Conservation (phyloP, 1,140 invertebrate species). For the Lasioglossum baleicum region DNA sequence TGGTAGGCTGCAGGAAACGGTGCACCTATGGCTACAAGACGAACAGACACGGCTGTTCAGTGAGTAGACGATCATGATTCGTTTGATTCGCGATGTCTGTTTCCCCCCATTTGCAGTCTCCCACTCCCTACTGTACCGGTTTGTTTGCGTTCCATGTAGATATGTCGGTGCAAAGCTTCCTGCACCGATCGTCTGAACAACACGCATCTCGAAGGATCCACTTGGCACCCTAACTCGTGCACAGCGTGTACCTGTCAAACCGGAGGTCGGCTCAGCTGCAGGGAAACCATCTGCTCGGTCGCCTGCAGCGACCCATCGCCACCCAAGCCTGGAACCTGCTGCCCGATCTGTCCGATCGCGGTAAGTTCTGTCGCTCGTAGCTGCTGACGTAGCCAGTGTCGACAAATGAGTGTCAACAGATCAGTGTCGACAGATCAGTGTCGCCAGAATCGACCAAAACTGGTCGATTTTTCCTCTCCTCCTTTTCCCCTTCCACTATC, state of each 20-base stretch:
- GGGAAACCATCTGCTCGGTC: slow-evolving; percentile 72
- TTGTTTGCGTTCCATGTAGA: slow-evolving; percentile 48
- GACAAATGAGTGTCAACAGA: no score
- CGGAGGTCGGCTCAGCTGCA: slow-evolving; percentile 71
- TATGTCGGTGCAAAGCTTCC: slow-evolving; percentile 70
- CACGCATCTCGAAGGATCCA: slow-evolving; percentile 71
- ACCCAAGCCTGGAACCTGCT: slow-evolving; percentile 69
- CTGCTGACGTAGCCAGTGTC: no score
- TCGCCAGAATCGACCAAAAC: no score
- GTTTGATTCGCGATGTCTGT: no score
- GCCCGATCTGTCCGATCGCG: slow-evolving; percentile 72
- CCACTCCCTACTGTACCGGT: no score
- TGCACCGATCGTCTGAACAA: slow-evolving; percentile 72
- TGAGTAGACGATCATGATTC: slow-evolving; percentile 46
- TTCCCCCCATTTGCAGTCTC: no score
- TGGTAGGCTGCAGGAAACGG: slow-evolving; percentile 69
- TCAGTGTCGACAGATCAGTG: no score
- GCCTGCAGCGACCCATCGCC: slow-evolving; percentile 72
- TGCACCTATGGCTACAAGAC: slow-evolving; percentile 72
- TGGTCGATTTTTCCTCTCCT: no score
- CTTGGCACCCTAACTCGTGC: slow-evolving; percentile 72
- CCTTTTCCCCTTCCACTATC: no score
- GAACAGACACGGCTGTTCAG: slow-evolving; percentile 71
- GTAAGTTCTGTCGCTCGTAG: slow-evolving; percentile 54
- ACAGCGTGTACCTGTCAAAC: slow-evolving; percentile 71